These are phyloP conservation scores for Drosophila koepferae DNA, from an alignment of 2,888 invertebrate genomes.

Conservation along the genomic window DNA sequence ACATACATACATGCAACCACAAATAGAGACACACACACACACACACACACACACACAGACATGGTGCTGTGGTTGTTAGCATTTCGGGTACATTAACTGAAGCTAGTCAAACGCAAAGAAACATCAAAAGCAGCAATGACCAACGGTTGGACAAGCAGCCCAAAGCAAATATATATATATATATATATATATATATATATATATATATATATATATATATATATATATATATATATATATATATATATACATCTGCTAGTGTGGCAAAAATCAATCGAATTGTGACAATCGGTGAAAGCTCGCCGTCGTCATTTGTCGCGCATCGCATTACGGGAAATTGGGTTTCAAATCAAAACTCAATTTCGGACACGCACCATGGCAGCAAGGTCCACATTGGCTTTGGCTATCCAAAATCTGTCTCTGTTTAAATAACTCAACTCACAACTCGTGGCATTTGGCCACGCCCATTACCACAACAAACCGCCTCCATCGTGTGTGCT, in stretches of 20 bases:
- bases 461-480: constrained; percentile 1
- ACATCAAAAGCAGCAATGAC: constrained; percentile 61
- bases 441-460: neutral
- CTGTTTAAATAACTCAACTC: constrained; percentile 73
- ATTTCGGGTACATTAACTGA: constrained; percentile 54
- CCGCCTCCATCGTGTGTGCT: constrained; percentile 32
- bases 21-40: constrained; percentile 9
- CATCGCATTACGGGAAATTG: constrained; percentile 57
- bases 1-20: constrained; percentile 5
- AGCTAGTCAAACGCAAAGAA: constrained; percentile 47
- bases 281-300: constrained; percentile 69
- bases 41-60: neutral
- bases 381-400: constrained; percentile 9
- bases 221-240: neutral
- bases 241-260: constrained; percentile 11
- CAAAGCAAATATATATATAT: constrained; percentile 11
- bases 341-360: constrained; percentile 79
- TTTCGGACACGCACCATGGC: constrained; percentile 49
- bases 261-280: constrained; percentile 73
- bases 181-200: no score
- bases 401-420: constrained; percentile 74
- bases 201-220: constrained; percentile 5
- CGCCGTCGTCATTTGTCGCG: constrained; percentile 38
- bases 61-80: constrained; percentile 9
- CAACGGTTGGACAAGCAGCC: neutral